These are phyloP conservation scores for Lochmaea crataegi DNA, from an alignment of 2,888 invertebrate genomes.

Conservation along the genomic window DNA sequence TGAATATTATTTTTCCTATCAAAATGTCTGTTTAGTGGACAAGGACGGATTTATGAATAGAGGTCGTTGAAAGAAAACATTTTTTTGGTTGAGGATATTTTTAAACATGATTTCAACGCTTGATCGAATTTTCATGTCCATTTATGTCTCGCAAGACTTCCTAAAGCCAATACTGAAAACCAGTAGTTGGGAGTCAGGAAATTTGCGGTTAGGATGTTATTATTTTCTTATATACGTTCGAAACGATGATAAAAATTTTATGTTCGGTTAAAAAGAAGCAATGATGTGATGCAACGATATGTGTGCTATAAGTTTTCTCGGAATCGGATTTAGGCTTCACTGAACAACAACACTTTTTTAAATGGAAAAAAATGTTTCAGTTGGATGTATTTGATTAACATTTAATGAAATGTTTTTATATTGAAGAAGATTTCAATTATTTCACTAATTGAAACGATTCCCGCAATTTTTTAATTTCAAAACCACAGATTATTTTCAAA, in stretches of 20 bases:
- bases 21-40: no score
- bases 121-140: neutral
- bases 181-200: conserved; percentile 43
- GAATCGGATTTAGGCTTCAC: conserved; percentile 32
- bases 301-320: conserved; percentile 27
- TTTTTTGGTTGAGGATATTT: neutral
- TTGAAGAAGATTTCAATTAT: neutral
- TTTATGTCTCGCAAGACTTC: neutral
- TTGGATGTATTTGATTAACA: neutral
- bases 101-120: neutral
- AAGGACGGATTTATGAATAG: no score
- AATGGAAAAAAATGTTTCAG: neutral
- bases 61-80: no score
- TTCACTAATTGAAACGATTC: no score
- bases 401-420: neutral
- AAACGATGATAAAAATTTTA: conserved; percentile 33
- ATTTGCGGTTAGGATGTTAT: conserved; percentile 47
- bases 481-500: no score
- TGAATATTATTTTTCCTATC: no score
- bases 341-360: conserved; percentile 21
- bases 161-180: conserved; percentile 17
- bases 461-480: no score
- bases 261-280: conserved; percentile 41
- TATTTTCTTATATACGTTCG: conserved; percentile 38
- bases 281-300: conserved; percentile 30